Conservation (phyloP, 2,888 invertebrate species). For the Netelia virgata region DNA sequence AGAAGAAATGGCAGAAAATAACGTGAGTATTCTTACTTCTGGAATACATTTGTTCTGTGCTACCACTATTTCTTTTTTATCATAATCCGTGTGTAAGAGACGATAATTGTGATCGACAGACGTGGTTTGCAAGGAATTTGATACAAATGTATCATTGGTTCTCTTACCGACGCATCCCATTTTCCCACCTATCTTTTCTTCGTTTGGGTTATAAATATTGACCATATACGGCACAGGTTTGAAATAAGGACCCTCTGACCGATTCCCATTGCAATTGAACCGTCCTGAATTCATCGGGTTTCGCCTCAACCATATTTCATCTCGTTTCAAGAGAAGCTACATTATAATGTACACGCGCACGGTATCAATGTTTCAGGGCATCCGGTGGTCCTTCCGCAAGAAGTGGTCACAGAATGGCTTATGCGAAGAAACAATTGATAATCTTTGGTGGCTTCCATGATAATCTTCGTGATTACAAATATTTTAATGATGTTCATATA, state of each 20-base stretch:
- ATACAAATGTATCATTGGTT: not conserved
- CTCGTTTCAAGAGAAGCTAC: conserved; percentile 33
- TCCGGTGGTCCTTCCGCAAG: conserved; percentile 93
- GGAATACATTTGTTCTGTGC: not conserved
- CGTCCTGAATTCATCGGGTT: too few species aligned
- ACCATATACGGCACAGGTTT: too few species aligned
- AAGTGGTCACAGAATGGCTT: conserved; percentile 95
- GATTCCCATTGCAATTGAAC: too few species aligned
- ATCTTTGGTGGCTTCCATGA: conserved; percentile 97
- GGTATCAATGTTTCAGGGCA: conserved; percentile 85
- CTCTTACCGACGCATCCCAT: too few species aligned
- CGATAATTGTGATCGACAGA: too few species aligned
- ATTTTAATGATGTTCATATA: conserved; percentile 94
- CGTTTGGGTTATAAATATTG: too few species aligned
- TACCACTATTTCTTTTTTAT: not conserved
- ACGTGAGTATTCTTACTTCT: conserved; percentile 75
- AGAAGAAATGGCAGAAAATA: conserved; percentile 94
- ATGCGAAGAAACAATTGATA: conserved; percentile 91
- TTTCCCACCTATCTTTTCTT: too few species aligned
- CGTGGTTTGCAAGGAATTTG: too few species aligned
- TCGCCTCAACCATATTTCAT: too few species aligned
- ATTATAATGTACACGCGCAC: not conserved
- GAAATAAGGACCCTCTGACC: too few species aligned
- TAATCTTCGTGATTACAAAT: conserved; percentile 93
- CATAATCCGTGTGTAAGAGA: too few species aligned